A percentile compares a stretch with the other conserved stretches of the same genome.
Evolutionary conservation across 2,888 invertebrate genomes (phyloP).

Genomic region (Azorinus chamasolen): DNA sequence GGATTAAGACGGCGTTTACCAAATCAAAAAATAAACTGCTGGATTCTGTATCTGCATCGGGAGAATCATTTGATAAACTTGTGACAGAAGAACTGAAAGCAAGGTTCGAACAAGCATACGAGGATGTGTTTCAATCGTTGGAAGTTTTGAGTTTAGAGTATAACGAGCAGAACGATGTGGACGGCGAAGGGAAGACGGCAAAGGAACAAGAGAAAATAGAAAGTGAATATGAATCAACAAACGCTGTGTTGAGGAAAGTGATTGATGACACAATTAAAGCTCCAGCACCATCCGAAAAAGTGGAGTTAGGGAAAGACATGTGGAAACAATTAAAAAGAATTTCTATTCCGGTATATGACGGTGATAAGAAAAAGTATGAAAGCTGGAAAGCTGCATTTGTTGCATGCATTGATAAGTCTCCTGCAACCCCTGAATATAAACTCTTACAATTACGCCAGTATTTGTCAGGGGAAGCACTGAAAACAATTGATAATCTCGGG

Average conservation of each 20-base stretch:
- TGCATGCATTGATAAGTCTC: conserved; percentile 47
- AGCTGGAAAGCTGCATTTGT: conserved; percentile 44
- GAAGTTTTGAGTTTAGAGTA: neutral
- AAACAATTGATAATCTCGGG: conserved; percentile 37
- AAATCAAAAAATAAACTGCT: conserved; percentile 10
- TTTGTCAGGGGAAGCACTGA: conserved; percentile 40
- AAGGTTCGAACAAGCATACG: neutral
- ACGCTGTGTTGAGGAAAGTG: neutral
- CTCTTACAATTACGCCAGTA: conserved; percentile 56
- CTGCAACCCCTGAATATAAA: conserved; percentile 49
- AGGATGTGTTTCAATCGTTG: neutral
- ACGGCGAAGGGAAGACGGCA: neutral
- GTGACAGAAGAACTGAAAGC: neutral
- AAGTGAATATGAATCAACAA: neutral
- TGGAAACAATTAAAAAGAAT: conserved; percentile 53
- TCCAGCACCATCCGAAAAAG: neutral
- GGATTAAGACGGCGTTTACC: conserved; percentile 2
- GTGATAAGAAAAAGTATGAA: conserved; percentile 40
- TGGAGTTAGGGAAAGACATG: conserved; percentile 24
- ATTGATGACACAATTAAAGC: neutral
- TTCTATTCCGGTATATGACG: conserved; percentile 49
- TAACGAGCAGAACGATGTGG: neutral
- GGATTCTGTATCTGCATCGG: neutral
- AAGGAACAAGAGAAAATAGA: neutral
- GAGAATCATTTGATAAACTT: neutral